phyloP scores from a whole-genome alignment of 64 coral and sea anemone genomes.

The Cladopsammia gracilis region DNA sequence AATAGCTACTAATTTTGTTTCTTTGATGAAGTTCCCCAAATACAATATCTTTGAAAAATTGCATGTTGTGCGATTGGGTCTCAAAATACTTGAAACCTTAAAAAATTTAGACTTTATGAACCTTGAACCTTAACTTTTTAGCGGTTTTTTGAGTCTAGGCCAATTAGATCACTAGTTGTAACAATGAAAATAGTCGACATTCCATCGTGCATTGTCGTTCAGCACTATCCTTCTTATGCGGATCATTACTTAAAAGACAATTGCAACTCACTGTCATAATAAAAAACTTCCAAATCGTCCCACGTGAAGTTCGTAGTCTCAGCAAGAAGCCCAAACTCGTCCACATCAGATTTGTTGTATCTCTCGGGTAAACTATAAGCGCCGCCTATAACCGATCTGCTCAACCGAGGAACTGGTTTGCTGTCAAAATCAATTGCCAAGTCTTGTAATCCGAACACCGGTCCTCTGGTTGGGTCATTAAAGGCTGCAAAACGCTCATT shows the following conservation, averaged over 20 bases:
- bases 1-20: no score
- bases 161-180: no score
- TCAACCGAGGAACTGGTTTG: neutral
- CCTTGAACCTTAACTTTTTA: no score
- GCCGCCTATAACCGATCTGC: neutral
- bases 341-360: neutral
- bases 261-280: neutral
- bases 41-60: no score
- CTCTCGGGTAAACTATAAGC: neutral
- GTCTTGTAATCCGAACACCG: constrained; percentile 30
- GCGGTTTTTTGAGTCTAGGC: no score
- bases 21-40: no score
- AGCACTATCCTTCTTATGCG: no score
- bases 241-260: neutral
- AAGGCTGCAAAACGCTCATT: neutral
- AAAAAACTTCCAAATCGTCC: constrained; percentile 36
- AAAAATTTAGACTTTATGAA: no score
- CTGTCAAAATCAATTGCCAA: neutral
- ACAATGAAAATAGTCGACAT: no score
- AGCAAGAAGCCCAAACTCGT: neutral
- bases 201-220: no score
- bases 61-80: no score
- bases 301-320: neutral
- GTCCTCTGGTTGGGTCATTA: neutral
- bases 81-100: no score